A percentile compares a stretch with the other conserved stretches of the same genome.
phyloP scores from a whole-genome alignment of 2,888 invertebrate species.

The Drosophila paramelanica region DNA sequence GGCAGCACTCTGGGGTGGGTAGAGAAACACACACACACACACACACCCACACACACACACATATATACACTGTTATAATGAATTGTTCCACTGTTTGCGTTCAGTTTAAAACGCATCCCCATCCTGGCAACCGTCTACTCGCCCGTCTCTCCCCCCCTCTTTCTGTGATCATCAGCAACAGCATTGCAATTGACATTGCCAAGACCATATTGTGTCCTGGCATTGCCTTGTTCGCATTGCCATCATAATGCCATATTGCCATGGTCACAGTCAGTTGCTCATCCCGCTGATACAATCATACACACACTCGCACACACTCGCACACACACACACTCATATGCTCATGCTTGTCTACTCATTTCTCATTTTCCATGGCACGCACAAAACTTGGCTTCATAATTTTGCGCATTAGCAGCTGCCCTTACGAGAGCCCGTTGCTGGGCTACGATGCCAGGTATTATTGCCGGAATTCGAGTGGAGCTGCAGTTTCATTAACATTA shows the following conservation, averaged over 20 bases:
- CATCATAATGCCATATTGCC: constrained; percentile 35
- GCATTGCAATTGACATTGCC: constrained; percentile 50
- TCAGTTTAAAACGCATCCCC: not conserved
- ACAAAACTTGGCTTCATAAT: constrained; percentile 48
- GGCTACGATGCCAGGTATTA: constrained; percentile 85
- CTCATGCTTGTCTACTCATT: constrained; percentile 15
- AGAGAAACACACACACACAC: constrained; percentile 9
- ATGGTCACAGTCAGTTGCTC: constrained; percentile 36
- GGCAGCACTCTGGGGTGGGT: constrained; percentile 94
- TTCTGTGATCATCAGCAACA: constrained; percentile 9
- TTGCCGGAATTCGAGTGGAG: constrained; percentile 11
- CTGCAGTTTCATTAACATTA: constrained; percentile 75
- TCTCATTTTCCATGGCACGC: constrained; percentile 60
- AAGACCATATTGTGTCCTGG: constrained; percentile 19
- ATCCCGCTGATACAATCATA: constrained; percentile 5
- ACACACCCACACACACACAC: not conserved
- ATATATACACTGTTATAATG: not conserved
- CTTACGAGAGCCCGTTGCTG: constrained; percentile 84
- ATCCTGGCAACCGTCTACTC: not conserved
- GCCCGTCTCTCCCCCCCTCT: not conserved
- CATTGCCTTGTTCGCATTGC: constrained; percentile 12
- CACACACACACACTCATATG: not conserved
- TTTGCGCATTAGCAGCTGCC: constrained; percentile 78
- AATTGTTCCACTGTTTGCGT: constrained; percentile 20
- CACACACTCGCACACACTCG: constrained; percentile 2